phyloP scores from a whole-genome alignment of 2,797 vertebrate genomes.

The Pygocentrus nattereri region DNA sequence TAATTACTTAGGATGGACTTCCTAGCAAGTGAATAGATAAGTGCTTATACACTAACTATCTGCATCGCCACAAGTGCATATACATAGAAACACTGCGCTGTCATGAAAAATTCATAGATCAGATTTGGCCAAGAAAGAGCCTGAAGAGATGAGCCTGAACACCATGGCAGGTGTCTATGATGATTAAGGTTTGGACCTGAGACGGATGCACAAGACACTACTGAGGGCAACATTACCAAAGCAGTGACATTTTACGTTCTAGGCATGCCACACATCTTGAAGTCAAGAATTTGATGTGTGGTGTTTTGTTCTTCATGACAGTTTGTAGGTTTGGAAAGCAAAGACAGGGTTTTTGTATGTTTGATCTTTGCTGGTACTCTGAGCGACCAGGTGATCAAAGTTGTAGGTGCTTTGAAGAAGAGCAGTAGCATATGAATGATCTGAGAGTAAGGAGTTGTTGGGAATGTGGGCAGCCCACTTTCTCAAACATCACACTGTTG shows the following conservation, averaged over 20 bases:
- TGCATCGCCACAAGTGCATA: background rate
- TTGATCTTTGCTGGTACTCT: background rate
- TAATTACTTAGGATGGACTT: background rate
- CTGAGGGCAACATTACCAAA: background rate
- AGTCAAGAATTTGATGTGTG: background rate
- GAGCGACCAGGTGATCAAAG: background rate
- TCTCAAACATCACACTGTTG: background rate
- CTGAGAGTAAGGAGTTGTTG: background rate
- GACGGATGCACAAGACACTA: background rate
- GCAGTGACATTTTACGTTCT: background rate
- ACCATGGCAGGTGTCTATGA: background rate
- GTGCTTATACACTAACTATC: background rate
- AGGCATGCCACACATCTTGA: background rate
- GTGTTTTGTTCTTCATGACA: background rate
- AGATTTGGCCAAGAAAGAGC: background rate
- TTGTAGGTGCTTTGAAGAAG: background rate
- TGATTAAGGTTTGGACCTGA: background rate
- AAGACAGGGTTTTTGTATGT: background rate
- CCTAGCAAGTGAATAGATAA: background rate
- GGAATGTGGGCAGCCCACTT: background rate
- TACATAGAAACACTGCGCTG: background rate
- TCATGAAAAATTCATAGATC: background rate
- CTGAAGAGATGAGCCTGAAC: background rate
- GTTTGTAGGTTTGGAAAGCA: background rate
- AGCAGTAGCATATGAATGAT: background rate